Evolutionary conservation across 2,888 invertebrate species (phyloP).

Genomic region (Byasa hedistus): DNA sequence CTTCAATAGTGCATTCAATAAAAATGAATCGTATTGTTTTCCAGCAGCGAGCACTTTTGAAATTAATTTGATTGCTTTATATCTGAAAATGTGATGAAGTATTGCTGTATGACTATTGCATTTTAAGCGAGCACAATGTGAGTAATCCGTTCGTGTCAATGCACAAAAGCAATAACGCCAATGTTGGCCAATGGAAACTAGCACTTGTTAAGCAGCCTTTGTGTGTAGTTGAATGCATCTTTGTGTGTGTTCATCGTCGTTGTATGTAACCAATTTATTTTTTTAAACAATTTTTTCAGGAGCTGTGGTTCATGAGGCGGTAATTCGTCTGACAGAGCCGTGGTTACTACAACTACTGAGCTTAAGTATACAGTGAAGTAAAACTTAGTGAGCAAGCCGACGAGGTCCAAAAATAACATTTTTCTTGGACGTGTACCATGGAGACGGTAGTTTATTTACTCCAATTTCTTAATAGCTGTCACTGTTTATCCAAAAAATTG

Average conservation of each 20-base stretch:
- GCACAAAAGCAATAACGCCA: constrained; percentile 70
- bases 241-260: background rate
- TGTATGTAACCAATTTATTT: background rate
- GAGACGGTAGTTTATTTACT: too few relatives aligned
- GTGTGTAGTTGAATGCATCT: constrained; percentile 38
- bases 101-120: constrained; percentile 44
- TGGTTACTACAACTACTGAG: too few relatives aligned
- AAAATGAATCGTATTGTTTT: constrained; percentile 32
- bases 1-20: constrained; percentile 24
- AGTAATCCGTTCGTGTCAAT: constrained; percentile 62
- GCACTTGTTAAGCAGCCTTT: constrained; percentile 67
- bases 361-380: too few relatives aligned
- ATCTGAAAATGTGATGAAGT: constrained; percentile 49
- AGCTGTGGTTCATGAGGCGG: too few relatives aligned
- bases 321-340: too few relatives aligned
- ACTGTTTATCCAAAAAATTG: too few relatives aligned
- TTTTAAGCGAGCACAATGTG: constrained; percentile 56
- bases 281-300: background rate
- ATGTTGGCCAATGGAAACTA: constrained; percentile 52
- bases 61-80: constrained; percentile 46
- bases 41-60: constrained; percentile 32
- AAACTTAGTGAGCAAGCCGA: too few relatives aligned
- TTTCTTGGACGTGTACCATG: too few relatives aligned
- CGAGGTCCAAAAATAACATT: too few relatives aligned
- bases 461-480: too few relatives aligned